Base-by-base conservation (phyloP, 2,888 invertebrate species). In the Lutraria lutraria region DNA sequence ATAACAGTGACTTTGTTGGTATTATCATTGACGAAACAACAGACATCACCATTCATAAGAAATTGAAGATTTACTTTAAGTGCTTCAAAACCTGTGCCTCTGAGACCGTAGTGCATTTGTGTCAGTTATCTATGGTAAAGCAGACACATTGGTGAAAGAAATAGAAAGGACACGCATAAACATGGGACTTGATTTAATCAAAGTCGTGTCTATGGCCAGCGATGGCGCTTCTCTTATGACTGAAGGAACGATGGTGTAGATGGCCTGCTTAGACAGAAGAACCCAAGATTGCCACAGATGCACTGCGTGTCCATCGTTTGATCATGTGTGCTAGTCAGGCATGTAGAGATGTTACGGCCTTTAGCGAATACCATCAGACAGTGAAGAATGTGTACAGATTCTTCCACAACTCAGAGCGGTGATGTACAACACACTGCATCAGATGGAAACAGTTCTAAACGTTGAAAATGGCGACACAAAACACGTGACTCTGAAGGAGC, bases 21-120 rank as follows among this genome's bases (percentile, higher is more conserved):
- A 56, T 88, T 21, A 89, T 89, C 15, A 60, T 88, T 52, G 80
- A 89, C 85, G 81, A 86, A 81, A 81, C 86, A 31, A 86, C 88
- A 82, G 88, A 92, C 72, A 81, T 90, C 34, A 88, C 87, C n/a
- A 80, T 90, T n/a, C 81, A 89, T 56, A 92, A 89, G 81, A 92
- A 92, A 79, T 43, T 92, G 1, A 89, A 89, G 56, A 81, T 89
- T 0, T 89, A 89, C 81, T 84, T 89, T 34, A 89, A 89, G 54
- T 83, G 81, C 43, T 81, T 89, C 29, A 84, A 83, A 25, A 52
- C 43, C 1, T 25, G n/a, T 15, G 43, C 79, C 13, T 76, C 52
- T 31, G 85, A 84, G 21, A 31, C 88, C 43, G 79, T 86, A 6
- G n/a, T 89, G 54, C 88, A 88, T 34, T 92, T 81, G 80, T 88